Percentiles rank a stretch among this genome's conserved stretches.
Evolutionary conservation across 2,113 vertebrate genomes (phyloP).

Genomic region (Amazona vittata): DNA sequence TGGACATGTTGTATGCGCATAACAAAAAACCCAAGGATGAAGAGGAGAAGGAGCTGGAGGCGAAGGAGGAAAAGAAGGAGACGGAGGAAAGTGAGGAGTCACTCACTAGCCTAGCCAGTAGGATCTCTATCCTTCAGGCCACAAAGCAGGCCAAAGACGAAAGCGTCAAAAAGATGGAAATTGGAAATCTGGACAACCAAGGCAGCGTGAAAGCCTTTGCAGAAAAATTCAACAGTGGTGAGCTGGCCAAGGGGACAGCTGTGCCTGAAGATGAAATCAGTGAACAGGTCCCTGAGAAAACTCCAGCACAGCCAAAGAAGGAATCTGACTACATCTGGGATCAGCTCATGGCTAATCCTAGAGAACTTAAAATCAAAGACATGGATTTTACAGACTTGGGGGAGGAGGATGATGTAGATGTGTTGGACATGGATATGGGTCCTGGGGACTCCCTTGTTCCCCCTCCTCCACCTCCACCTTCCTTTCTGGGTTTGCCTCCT

Average conservation of each 20-base stretch:
- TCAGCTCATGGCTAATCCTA: conserved; percentile 92
- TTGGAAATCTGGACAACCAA: conserved; percentile 88
- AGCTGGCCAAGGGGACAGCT: conserved; percentile 81
- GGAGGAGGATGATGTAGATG: conserved; percentile 92
- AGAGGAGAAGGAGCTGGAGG: conserved; percentile 76
- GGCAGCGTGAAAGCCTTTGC: conserved; percentile 89
- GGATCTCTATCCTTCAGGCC: conserved; percentile 91
- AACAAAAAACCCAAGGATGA: conserved; percentile 81
- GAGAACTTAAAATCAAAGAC: conserved; percentile 94
- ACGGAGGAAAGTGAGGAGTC: conserved; percentile 79
- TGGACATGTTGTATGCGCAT: conserved; percentile 95
- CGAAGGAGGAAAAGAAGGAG: conserved; percentile 76
- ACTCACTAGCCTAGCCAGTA: conserved; percentile 83
- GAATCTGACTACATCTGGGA: conserved; percentile 98
- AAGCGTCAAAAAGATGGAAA: conserved; percentile 83
- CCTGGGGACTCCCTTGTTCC: conserved; percentile 80
- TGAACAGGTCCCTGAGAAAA: conserved; percentile 76
- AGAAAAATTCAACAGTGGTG: conserved; percentile 86
- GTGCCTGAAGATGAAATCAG: conserved; percentile 76
- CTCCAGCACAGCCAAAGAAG: conserved; percentile 72
- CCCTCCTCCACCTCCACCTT: conserved; percentile 82
- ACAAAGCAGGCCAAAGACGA: conserved; percentile 86
- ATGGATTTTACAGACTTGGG: conserved; percentile 97
- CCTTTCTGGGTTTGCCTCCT: conserved; percentile 78
- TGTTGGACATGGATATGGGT: conserved; percentile 86